Base-by-base conservation (phyloP, 1,140 invertebrate species). In the Cydia fagiglandana region DNA sequence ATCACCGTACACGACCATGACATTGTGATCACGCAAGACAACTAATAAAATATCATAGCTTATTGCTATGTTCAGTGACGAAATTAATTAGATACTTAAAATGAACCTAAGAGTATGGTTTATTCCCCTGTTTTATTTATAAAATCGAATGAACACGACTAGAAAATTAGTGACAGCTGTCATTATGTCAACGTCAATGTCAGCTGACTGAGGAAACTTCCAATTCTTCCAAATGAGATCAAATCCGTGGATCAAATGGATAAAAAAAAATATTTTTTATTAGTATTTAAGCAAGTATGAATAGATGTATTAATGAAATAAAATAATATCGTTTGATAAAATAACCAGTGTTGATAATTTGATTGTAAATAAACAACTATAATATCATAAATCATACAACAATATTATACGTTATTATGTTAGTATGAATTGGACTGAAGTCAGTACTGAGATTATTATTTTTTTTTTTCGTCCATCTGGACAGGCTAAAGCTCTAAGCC, bases 1-100 rank as follows among this genome's bases (percentile, higher is more conserved):
- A 38, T 70, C 66, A 68, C 64, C 5, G 28, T 38, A 13, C 64
- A 38, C 28, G 64, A 38, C 66, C 66, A 70, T 38, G 66, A 20
- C 66, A 70, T 68, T 30, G 66, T 38, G 34, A 24, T 61, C 56
- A 61, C 56, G n/a, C 66, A 41, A 70, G n/a, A 70, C 66, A 24
- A 38, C 66, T 70, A 34, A 70, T 70, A 17, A 38, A 41, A 45
- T 70, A 70, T 70, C 15, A 70, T 70, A n/a, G 38, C 38, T 68
- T 20, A 68, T 64, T 28, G 30, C 64, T 66, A 34, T 66, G 15
- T 41, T 70, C 30, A 70, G 20, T 17, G 7, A 70, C 66, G n/a
- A 41, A 17, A 45, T 70, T 61, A 20, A 17, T 38, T 70, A 45
- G n/a, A 66, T 17, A 70, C 28, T 70, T 38, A 70, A 70, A 70